Base-by-base conservation (phyloP, 23 tunicate genomes). In the Styela clava region DNA sequence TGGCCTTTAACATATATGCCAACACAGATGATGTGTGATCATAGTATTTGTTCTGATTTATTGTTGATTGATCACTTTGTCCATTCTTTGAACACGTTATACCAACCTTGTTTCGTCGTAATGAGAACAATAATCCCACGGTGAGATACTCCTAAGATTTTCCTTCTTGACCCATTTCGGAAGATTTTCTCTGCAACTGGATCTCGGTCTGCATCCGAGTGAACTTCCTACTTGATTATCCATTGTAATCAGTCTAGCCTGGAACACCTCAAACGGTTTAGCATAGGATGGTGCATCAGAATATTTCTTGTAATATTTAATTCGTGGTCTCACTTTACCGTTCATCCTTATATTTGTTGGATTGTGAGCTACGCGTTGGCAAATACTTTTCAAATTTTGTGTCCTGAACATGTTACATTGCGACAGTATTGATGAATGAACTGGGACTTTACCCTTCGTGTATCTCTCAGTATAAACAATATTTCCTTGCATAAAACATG, bases 121-220 rank as follows among this genome's bases (percentile, higher is more conserved):
- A 76, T 76, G 81, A 21, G n/a, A 12, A 64, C 81, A 76, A 52
- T 26, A 44, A 52, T 44, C 81, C 81, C 81, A 76, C 52, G 81
- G 81, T 44, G 81, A 76, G 21, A 29, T 44, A 0, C 81, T 76
- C 37, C 65, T 76, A 18, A 35, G 31, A 44, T 52, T 24, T 44
- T 76, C 81, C 3, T 27, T 34, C 29, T 5, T 71, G 5, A 29
- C 16, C 35, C 35, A 71, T n/a, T 29, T 34, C 3, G 77, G 35
- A 28, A 71, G 34, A 3, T 30, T 28, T 16, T 71, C 77, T 7
- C 16, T 34, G 77, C 77, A 71, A 16, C 3, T 20, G 3, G 34
- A 32, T 21, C 29, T n/a, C 20, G 77, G 23, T 32, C 35, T 71
- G 77, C 77, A 71, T 33, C 77, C 77, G 5, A 71, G 35, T 34